Conservation (phyloP, 1,140 invertebrate species). For the Lasaia peninsularis region DNA sequence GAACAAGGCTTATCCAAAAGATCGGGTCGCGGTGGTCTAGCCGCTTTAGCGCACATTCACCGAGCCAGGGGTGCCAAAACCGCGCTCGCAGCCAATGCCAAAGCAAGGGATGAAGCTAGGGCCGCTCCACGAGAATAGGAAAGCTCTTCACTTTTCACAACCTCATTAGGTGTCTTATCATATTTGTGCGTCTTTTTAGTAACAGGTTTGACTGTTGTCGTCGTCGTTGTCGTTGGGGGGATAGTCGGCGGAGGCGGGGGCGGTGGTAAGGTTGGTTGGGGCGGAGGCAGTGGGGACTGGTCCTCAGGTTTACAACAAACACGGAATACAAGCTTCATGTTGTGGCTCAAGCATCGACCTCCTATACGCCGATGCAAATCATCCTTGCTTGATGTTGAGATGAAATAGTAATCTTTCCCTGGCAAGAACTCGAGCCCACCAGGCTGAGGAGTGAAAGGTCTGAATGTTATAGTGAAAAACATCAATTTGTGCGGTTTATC, state of each 20-base stretch:
- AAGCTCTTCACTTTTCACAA: slow-evolving; percentile 94
- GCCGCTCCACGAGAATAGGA: slow-evolving; percentile 80
- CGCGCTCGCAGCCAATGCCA: slow-evolving; percentile 61
- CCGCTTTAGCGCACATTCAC: slow-evolving; percentile 71
- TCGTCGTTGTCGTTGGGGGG: slow-evolving; percentile 58
- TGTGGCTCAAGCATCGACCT: slow-evolving; percentile 92
- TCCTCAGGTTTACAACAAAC: slow-evolving; percentile 89
- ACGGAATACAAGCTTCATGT: slow-evolving; percentile 98
- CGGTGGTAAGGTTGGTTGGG: slow-evolving; percentile 72
- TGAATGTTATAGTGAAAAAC: slow-evolving; percentile 98
- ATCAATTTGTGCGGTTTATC: slow-evolving; percentile 95
- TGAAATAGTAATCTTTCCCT: slow-evolving; percentile 97
- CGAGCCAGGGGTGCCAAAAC: slow-evolving; percentile 66
- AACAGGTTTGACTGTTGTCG: slow-evolving; percentile 65
- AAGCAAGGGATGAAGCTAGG: slow-evolving; percentile 56
- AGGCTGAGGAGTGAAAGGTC: slow-evolving; percentile 96
- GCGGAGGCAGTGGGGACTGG: slow-evolving; percentile 70
- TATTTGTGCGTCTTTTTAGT: slow-evolving; percentile 85
- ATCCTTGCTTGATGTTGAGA: slow-evolving; percentile 94
- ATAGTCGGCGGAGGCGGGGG: slow-evolving; percentile 76
- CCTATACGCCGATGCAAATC: slow-evolving; percentile 93
- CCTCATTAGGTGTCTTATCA: slow-evolving; percentile 93
- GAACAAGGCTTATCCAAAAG: slow-evolving; percentile 60
- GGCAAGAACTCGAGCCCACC: slow-evolving; percentile 95
- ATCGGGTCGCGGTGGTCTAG: slow-evolving; percentile 53